Evolutionary conservation across 2,888 invertebrate genomes (phyloP), one percentile per base, ranked within the genome.

Genomic region (Mechanitis mazaeus): DNA sequence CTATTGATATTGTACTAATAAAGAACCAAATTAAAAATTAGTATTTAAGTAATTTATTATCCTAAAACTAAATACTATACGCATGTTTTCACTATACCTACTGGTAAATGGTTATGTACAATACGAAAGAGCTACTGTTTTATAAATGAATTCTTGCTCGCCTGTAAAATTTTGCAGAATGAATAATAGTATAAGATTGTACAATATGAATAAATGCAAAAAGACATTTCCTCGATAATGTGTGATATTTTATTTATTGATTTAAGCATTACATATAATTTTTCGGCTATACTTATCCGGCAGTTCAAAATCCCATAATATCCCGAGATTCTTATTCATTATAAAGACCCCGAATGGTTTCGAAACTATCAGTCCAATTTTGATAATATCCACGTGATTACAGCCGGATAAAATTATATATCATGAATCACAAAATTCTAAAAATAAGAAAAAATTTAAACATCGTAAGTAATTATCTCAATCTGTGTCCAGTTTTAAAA

Each of bases 71-170:
- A 84, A 87, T 87, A 87, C 90, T 90, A 89, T 90, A 91, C 87
- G 90, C 91, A 90, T 90, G 90, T 90, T 91, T 90, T 90, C 90
- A 91, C 89, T 90, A 87, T 90, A 90, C 68, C 67, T 68, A 67
- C 87, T 88, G 88, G 87, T 88, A 88, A 88, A 87, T 86, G 89
- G 88, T 90, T 89, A 90, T 89, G 88, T 90, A 90, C 85, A 87
- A 89, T 89, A 88, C 79, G 87, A 85, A 87, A 83, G 88, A 89
- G 88, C 89, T 89, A 85, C 85, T 85, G 89, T 91, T 91, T 91
- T 91, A 88, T 91, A 91, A 89, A 90, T 89, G 89, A 91, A 90
- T 90, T 90, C 90, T 90, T 89, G 90, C 89, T 90, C 90, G 91
- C 90, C 85, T 90, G 91, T 91, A 91, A 88, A 88, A 90, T 89